A percentile compares a stretch with the other conserved stretches of the same genome.
Conservation (phyloP, 2,797 vertebrate genomes). For the Phrynocephalus guinanensis region DNA sequence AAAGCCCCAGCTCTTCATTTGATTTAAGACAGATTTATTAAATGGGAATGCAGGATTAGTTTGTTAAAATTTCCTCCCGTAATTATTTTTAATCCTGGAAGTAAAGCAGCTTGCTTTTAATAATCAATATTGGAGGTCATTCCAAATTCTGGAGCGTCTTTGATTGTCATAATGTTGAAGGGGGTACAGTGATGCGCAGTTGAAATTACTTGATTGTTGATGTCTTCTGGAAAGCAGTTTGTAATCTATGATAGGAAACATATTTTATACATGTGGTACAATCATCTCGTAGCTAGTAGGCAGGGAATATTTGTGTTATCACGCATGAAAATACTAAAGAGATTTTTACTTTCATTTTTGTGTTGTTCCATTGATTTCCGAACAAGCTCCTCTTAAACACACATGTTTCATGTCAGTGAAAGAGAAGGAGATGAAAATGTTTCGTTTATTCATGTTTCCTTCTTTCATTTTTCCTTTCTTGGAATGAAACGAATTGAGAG, state of each 20-base stretch:
- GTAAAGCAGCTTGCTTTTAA: neutral
- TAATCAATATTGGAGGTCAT: neutral
- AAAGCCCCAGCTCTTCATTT: neutral
- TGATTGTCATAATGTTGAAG: neutral
- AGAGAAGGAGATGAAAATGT: too few species aligned
- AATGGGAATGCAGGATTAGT: too few species aligned
- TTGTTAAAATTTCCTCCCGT: neutral
- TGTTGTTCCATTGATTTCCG: too few species aligned
- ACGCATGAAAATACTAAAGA: too few species aligned
- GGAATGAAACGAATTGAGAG: too few species aligned
- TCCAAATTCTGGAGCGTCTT: neutral
- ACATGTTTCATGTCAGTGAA: too few species aligned
- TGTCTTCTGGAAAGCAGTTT: neutral
- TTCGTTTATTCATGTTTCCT: too few species aligned
- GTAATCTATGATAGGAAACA: neutral
- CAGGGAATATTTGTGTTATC: too few species aligned
- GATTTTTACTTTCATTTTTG: too few species aligned
- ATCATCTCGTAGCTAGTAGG: too few species aligned
- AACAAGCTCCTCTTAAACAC: too few species aligned
- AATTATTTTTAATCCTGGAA: neutral
- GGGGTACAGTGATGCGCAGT: neutral
- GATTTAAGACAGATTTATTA: slow-evolving; percentile 8
- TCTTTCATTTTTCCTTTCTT: too few species aligned
- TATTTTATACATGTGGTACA: neutral
- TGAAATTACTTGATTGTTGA: neutral